Evolutionary conservation across 2,888 invertebrate genomes (phyloP).

Genomic region (Microctonus aethiopoides): DNA sequence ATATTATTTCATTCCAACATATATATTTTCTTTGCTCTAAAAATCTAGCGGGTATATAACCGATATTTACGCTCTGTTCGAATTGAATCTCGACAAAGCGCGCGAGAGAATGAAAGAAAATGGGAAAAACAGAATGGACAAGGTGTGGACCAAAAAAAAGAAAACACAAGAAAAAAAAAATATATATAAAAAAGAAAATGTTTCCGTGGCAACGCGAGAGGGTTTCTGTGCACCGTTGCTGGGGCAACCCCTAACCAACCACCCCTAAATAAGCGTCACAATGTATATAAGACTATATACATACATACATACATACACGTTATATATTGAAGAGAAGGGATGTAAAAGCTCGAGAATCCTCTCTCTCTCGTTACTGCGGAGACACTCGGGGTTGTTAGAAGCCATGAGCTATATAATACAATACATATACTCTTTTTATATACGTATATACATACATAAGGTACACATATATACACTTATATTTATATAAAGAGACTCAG

Average conservation of each 20-base stretch:
- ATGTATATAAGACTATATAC: constrained; percentile 18
- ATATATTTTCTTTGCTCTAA: background rate
- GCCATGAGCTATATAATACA: background rate
- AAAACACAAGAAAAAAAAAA: background rate
- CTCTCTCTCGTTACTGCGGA: constrained; percentile 13
- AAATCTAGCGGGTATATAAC: background rate
- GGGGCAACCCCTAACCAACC: constrained; percentile 57
- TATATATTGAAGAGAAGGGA: constrained; percentile 12
- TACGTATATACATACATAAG: background rate
- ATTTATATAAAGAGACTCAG: constrained; percentile 39
- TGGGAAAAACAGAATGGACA: constrained; percentile 24
- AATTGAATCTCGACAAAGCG: constrained; percentile 38
- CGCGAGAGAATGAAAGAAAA: constrained; percentile 25
- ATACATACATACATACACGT: background rate
- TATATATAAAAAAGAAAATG: constrained; percentile 24
- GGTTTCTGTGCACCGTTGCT: constrained; percentile 59
- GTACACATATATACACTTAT: background rate
- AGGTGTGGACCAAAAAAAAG: constrained; percentile 3
- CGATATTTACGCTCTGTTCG: constrained; percentile 4
- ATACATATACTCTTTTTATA: too few species aligned
- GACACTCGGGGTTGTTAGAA: constrained; percentile 15
- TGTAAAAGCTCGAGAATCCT: constrained; percentile 5
- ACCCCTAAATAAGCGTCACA: constrained; percentile 48
- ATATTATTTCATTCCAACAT: background rate
- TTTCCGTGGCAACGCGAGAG: constrained; percentile 47